phyloP scores from a whole-genome alignment of 2,113 vertebrate genomes.

The Myotis yumanensis region DNA sequence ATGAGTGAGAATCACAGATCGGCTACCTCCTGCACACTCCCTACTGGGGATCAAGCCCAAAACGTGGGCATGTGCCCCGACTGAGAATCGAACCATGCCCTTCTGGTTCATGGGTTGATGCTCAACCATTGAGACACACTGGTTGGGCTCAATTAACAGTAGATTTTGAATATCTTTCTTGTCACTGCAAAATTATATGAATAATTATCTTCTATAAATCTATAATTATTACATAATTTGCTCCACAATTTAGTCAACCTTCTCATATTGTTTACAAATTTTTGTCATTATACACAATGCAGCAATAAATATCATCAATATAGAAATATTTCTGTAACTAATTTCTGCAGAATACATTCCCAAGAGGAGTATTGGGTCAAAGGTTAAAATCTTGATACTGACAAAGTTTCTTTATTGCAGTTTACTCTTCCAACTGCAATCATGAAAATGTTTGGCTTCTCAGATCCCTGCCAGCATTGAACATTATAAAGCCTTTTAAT shows the following conservation, averaged over 20 bases:
- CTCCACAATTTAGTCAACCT: not conserved
- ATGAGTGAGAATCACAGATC: too few relatives aligned
- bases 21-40: too few relatives aligned
- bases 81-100: too few relatives aligned
- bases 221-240: not conserved
- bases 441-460: not conserved
- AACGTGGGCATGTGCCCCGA: too few relatives aligned
- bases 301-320: not conserved
- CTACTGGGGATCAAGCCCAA: too few relatives aligned
- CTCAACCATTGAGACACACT: too few relatives aligned
- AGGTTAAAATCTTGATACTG: not conserved
- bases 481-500: not conserved
- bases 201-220: not conserved
- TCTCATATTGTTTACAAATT: not conserved
- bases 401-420: constrained; percentile 1
- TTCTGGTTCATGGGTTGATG: too few relatives aligned
- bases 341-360: not conserved
- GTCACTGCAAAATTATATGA: not conserved
- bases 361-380: not conserved
- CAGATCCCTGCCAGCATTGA: not conserved
- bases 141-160: not conserved
- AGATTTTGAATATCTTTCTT: constrained; percentile 16
- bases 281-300: constrained; percentile 10
- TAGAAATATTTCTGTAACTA: not conserved
- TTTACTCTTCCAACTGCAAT: not conserved